Percentiles rank a stretch among this genome's conserved stretches.
phyloP scores from a whole-genome alignment of 2,113 vertebrate species.

The Taxidea taxus region DNA sequence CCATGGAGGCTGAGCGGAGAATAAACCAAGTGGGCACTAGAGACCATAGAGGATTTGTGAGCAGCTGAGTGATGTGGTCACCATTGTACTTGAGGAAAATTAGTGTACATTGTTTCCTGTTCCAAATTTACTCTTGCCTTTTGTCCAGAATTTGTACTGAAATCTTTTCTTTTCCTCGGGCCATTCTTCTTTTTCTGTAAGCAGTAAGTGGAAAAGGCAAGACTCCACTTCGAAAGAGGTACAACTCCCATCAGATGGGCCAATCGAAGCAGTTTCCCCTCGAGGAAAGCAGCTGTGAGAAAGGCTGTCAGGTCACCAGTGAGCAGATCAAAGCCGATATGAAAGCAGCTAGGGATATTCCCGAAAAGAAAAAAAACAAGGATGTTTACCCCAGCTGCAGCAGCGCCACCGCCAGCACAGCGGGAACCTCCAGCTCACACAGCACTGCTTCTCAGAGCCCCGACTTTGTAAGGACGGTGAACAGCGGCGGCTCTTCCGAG shows the following conservation, averaged over 20 bases:
- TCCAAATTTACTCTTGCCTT: constrained; percentile 61
- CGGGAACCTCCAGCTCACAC: constrained; percentile 76
- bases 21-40: background rate
- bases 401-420: constrained; percentile 71
- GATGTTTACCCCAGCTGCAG: constrained; percentile 81
- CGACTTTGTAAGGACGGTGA: constrained; percentile 78
- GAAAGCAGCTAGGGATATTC: constrained; percentile 93
- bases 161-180: constrained; percentile 68
- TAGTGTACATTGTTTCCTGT: constrained; percentile 52
- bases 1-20: background rate
- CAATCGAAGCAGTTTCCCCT: constrained; percentile 80
- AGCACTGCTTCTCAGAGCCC: constrained; percentile 76
- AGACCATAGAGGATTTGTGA: background rate
- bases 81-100: background rate
- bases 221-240: constrained; percentile 92
- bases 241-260: constrained; percentile 77
- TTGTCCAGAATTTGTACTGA: constrained; percentile 68
- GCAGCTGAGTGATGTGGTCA: background rate
- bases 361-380: constrained; percentile 87
- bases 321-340: constrained; percentile 99
- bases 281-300: constrained; percentile 93
- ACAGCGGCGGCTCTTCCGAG: constrained; percentile 71
- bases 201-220: constrained; percentile 95
- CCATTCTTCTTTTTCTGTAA: constrained; percentile 64
- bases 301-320: constrained; percentile 98